Conservation (phyloP, 1,140 invertebrate genomes). For the Aphis craccivora region DNA sequence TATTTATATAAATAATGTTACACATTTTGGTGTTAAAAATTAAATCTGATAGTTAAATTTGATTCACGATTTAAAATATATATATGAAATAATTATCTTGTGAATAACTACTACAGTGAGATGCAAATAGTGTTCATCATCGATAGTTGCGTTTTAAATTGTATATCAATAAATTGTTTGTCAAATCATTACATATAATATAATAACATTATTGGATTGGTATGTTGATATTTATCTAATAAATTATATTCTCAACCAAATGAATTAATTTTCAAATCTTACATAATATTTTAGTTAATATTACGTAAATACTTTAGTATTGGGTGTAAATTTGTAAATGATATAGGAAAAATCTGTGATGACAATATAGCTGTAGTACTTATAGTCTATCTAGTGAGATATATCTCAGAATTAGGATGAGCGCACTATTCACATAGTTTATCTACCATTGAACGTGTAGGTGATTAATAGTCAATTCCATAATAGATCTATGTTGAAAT, state of each 20-base stretch:
- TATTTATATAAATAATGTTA: neutral
- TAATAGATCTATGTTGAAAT: slow-evolving; percentile 17
- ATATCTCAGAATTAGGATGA: neutral
- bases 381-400: no score
- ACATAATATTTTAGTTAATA: no score
- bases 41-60: neutral
- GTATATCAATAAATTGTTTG: neutral
- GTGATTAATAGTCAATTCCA: neutral
- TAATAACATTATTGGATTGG: neutral
- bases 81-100: neutral
- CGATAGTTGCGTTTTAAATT: neutral
- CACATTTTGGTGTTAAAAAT: neutral
- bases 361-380: neutral
- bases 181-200: neutral
- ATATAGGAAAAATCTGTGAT: neutral
- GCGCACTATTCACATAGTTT: neutral
- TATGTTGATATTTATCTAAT: neutral
- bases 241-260: neutral
- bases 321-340: neutral
- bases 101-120: neutral
- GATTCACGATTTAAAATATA: neutral
- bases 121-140: neutral
- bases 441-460: neutral
- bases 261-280: neutral
- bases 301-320: no score